A percentile compares a stretch with the other conserved stretches of the same genome.
These are phyloP conservation scores for Leptatherina wallacei DNA, from an alignment of 2,797 vertebrate species.

Conservation along the genomic window DNA sequence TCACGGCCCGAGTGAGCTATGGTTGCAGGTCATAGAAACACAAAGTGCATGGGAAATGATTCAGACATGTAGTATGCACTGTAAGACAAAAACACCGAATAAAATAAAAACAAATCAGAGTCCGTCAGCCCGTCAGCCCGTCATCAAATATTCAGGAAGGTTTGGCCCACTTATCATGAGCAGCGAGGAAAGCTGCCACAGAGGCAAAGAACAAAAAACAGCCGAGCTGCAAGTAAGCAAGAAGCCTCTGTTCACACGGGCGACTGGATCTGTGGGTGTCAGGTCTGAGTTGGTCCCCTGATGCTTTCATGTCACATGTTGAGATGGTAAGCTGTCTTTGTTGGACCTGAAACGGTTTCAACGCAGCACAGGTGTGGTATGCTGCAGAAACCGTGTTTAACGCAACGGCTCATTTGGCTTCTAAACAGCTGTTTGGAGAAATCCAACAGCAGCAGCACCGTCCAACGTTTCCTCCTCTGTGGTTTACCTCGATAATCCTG, in stretches of 20 bases:
- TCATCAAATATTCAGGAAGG: conserved; percentile 56
- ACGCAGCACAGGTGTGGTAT: not conserved
- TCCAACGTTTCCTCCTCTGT: too few species aligned
- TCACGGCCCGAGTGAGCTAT: conserved; percentile 12
- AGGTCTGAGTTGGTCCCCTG: not conserved
- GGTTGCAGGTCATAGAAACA: conserved; percentile 20
- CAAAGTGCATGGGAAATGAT: not conserved
- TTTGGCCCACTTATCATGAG: conserved; percentile 49
- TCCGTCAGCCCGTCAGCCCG: conserved; percentile 29
- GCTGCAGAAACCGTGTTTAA: too few species aligned
- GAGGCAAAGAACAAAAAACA: conserved; percentile 1
- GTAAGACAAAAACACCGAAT: not conserved
- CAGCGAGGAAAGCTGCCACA: conserved; percentile 5
- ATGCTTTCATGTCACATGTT: not conserved
- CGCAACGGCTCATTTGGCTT: too few species aligned
- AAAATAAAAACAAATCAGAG: conserved; percentile 33
- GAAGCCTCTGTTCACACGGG: not conserved
- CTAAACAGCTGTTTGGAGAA: too few species aligned
- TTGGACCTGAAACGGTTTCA: not conserved
- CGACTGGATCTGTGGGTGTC: not conserved
- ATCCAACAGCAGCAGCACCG: too few species aligned
- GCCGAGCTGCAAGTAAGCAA: conserved; percentile 1
- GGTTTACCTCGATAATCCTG: too few species aligned
- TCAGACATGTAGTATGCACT: not conserved
- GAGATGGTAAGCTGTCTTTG: not conserved